Evolutionary conservation across 2,797 vertebrate species (phyloP), one percentile per base, ranked within the genome.

Genomic region (Peromyscus eremicus): DNA sequence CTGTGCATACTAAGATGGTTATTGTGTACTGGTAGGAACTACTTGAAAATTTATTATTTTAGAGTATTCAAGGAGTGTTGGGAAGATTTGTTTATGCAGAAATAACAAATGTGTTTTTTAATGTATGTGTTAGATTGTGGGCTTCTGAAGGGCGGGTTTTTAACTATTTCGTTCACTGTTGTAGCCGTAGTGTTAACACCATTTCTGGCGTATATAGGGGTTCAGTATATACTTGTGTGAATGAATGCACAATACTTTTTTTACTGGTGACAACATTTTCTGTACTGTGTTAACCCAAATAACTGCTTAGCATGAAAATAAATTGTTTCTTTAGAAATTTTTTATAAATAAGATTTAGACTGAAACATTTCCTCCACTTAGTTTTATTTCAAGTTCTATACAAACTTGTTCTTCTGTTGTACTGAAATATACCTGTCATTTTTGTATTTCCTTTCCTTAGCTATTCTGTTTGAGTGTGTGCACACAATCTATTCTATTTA

Each of bases 381-480:
- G 49, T 96, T 97, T 82, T 62, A 62, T 93, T 96, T 52, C 55
- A 57, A 95, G 37, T 92, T 95, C 37, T 92, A 49, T 8, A 70
- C 23, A 96, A 34, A 86, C 68, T 46, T 66, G 27, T 93, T 92
- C 11, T 93, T 92, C 92, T 97, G 60, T 46, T 96, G 25, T 95
- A 55, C 62, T 77, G 92, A 89, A 94, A 85, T 40, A 71, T 71
- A n/a, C 76, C 57, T 97, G 62, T 77, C 70, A 82, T 96, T 92
- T 89, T 79, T 80, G 49, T 95, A 23, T 97, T 97, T 94, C 96
- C 37, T 70, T 75, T 91, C n/a, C 93, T n/a, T 98, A 99, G 99
- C 99, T 85, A 99, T 99, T 98, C 98, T 99, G 82, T 99, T 99
- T 82, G 99, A 99, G 98, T 99, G 99, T 98, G 99, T 99, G 68